Base-by-base conservation (phyloP, 2,113 vertebrate genomes). In the Panurus biarmicus region DNA sequence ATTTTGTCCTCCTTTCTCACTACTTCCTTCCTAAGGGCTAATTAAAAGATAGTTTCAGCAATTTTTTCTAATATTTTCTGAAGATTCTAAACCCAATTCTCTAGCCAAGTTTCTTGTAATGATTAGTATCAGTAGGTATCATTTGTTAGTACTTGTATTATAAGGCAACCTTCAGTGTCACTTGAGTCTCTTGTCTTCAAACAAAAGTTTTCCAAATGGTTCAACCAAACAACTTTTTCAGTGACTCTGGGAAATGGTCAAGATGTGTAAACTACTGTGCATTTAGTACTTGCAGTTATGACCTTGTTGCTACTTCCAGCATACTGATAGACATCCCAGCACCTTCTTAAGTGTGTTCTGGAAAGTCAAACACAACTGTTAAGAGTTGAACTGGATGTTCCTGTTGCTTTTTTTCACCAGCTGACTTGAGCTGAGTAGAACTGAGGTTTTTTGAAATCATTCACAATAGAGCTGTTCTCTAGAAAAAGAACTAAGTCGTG, bases 211-310 rank as follows among this genome's bases (percentile, higher is more conserved):
- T 64, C 53, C 42, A 85, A 87, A 61, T n/a, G 25, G 31, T 44
- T 23, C 17, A 61, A 14, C 18, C 79, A n/a, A 71, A 57, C 24
- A 75, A 40, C 11, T 61, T 82, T 33, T 54, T 48, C 71, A 73
- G 36, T 31, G 54, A n/a, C 58, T 86, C 75, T 94, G 86, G 79
- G 88, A 85, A 95, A 75, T 12, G 56, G 64, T 93, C 89, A 88
- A 57, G 62, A 42, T 94, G 58, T 90, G 36, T 75, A 72, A 88
- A 73, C 33, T 56, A 5, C 62, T 65, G 17, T 40, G 40, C 23
- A 12, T 72, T 60, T 48, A 65, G 29, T 62, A 71, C 31, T 67
- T 75, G 57, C 25, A 48, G 48, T 72, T 88, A 82, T 10, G 71
- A 72, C 89, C 79, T 90, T 93, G 88, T 82, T 85, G 54, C 28